Percentiles rank a stretch among this genome's conserved stretches.
phyloP scores from a whole-genome alignment of 2,888 invertebrate genomes.

The Ligdia adustata region DNA sequence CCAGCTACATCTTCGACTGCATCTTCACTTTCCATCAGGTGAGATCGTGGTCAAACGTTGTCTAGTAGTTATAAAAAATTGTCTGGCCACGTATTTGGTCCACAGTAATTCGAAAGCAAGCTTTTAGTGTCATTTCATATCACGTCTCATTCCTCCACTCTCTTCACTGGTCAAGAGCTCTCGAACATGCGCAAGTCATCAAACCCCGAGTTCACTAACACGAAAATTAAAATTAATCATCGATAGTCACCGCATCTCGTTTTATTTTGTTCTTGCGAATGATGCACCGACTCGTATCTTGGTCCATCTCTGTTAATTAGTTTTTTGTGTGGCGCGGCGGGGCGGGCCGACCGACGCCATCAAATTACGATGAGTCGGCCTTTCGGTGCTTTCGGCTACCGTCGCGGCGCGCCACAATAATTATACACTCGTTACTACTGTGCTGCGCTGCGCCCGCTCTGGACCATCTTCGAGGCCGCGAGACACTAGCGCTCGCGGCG shows the following conservation, averaged over 20 bases:
- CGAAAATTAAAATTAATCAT: conserved; percentile 49
- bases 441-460: conserved; percentile 66
- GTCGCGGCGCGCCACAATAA: conserved; percentile 74
- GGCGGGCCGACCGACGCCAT: conserved; percentile 79
- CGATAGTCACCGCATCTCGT: conserved; percentile 54
- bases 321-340: conserved; percentile 75
- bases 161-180: conserved; percentile 21
- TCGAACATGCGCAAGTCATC: conserved; percentile 36
- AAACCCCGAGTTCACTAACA: conserved; percentile 39
- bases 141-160: conserved; percentile 18
- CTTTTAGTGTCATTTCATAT: not conserved
- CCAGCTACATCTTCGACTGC: too few relatives aligned
- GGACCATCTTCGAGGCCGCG: too few relatives aligned
- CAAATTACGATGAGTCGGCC: conserved; percentile 84
- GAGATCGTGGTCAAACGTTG: too few relatives aligned
- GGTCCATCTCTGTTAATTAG: conserved; percentile 81
- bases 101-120: not conserved
- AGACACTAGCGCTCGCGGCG: conserved; percentile 25
- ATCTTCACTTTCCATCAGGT: too few relatives aligned
- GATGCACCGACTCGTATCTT: conserved; percentile 59
- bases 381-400: conserved; percentile 81
- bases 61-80: too few relatives aligned
- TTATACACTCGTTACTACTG: conserved; percentile 84
- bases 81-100: too few relatives aligned
- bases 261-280: conserved; percentile 67